A percentile compares a stretch with the other conserved stretches of the same genome.
These are phyloP conservation scores for Hydractinia echinata DNA, from an alignment of 30 jellyfish, hydroid and myxozoan species.

Conservation along the genomic window DNA sequence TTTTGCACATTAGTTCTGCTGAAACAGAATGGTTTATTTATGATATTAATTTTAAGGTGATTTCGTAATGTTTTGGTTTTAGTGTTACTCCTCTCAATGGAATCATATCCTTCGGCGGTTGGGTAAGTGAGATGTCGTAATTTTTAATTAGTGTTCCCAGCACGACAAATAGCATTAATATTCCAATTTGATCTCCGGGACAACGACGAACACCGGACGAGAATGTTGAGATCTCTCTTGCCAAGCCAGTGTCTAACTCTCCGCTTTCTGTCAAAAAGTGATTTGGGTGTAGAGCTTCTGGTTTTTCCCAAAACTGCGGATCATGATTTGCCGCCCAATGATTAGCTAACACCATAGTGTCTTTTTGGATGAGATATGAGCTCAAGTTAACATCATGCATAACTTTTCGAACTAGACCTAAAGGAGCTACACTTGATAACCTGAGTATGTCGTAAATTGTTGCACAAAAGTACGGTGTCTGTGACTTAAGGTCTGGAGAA, in stretches of 20 bases:
- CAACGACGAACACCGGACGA: constrained; percentile 39
- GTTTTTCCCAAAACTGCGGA: neutral
- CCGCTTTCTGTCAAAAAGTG: constrained; percentile 13
- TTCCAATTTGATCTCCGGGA: constrained; percentile 33
- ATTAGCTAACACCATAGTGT: constrained; percentile 28
- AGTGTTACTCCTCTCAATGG: constrained; percentile 25
- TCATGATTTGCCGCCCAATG: constrained; percentile 21
- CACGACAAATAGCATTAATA: constrained; percentile 9
- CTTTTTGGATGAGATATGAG: constrained; percentile 11
- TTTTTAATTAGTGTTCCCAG: constrained; percentile 17
- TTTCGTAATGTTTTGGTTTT: constrained; percentile 23
- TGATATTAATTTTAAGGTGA: neutral
- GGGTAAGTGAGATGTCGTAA: constrained; percentile 15
- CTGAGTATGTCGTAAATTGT: constrained; percentile 26
- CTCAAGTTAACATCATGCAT: constrained; percentile 1
- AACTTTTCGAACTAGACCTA: constrained; percentile 22
- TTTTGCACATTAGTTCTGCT: too few species aligned
- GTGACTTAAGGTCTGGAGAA: constrained; percentile 7
- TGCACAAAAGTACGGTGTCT: constrained; percentile 23
- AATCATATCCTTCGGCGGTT: constrained; percentile 2
- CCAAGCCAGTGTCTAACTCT: neutral
- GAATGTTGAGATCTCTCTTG: constrained; percentile 1
- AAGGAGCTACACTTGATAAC: constrained; percentile 27
- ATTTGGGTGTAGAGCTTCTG: neutral
- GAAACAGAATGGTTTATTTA: too few species aligned